Percentiles rank a stretch among this genome's conserved stretches.
phyloP scores from a whole-genome alignment of 2,797 vertebrate species.

The Hylomyscus alleni region DNA sequence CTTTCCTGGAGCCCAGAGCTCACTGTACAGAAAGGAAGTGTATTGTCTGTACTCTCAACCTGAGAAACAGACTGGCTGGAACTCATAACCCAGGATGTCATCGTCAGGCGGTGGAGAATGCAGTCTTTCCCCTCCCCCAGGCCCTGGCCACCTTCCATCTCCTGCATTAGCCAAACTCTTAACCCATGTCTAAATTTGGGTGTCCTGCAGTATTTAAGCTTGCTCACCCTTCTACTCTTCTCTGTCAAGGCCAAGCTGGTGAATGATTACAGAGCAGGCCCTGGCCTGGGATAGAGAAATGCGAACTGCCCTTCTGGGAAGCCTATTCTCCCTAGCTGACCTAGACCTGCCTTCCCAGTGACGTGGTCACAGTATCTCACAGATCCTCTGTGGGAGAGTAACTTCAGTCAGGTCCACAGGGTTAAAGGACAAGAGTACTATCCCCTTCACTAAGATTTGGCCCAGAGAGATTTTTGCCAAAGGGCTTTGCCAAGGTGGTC shows the following conservation, averaged over 20 bases:
- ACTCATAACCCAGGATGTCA: neutral
- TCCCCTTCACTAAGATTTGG: neutral
- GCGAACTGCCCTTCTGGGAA: neutral
- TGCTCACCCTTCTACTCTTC: neutral
- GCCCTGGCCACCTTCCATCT: slow-evolving; percentile 63
- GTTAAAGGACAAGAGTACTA: neutral
- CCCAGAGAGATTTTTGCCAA: neutral
- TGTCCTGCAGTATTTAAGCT: neutral
- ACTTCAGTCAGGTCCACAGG: slow-evolving; percentile 29
- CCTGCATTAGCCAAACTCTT: slow-evolving; percentile 53
- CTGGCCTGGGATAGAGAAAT: slow-evolving; percentile 32
- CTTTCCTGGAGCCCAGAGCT: neutral
- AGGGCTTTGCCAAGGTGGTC: slow-evolving; percentile 12
- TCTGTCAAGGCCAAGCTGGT: neutral
- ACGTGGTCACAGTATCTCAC: neutral
- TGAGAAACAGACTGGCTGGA: neutral
- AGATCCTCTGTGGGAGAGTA: neutral
- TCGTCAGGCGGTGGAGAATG: slow-evolving; percentile 19
- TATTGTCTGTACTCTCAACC: slow-evolving; percentile 5
- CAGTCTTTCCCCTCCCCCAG: slow-evolving; percentile 38
- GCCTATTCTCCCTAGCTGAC: neutral
- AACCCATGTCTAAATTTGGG: slow-evolving; percentile 78
- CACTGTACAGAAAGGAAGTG: slow-evolving; percentile 12
- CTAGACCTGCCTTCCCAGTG: neutral
- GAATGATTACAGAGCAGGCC: slow-evolving; percentile 63